Evolutionary conservation across 2,797 vertebrate genomes (phyloP), one percentile per base, ranked within the genome.

Genomic region (Gouania willdenowi): DNA sequence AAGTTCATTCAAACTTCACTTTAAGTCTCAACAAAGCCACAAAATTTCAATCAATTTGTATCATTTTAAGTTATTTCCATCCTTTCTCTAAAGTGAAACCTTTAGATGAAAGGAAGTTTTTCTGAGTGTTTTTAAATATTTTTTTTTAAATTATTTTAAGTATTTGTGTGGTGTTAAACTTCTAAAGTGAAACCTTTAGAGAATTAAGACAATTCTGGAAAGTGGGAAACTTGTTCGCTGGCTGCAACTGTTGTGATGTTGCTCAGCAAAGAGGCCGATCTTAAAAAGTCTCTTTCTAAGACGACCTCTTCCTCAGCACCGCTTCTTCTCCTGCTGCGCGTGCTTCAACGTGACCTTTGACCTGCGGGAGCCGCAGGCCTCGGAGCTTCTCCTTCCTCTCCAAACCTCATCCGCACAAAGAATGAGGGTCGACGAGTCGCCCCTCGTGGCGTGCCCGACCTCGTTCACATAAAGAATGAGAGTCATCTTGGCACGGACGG

Each of bases 401-500:
- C 88, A 87, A 85, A 87, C 85, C 87, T 86, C 87, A 88, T 90
- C 87, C 88, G 68, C 85, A 87, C 84, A 87, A 86, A 87, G 83
- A 89, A 89, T 89, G 87, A 88, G 86, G 84, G 87, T 83, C 86
- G 70, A 81, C 72, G 72, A 27, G 79, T 84, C 82, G 78, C 82
- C 79, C n/a, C 82, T 75, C 36, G 84, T 71, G 70, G 79, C 83
- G 84, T 81, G 34, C 83, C 83, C 38, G 83, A 75, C 81, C 82
- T 73, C 83, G 40, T 83, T 88, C 84, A 82, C 86, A 88, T 52
- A 87, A 88, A 88, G 86, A 86, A 87, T 70, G 78, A 75, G 77
- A 75, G 65, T 66, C 83, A 83, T 81, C 81, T 87, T 76, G 88
- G 84, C 79, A 85, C 77, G 84, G 79, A 82, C 81, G 75, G 81